A percentile compares a stretch with the other conserved stretches of the same genome.
These are phyloP conservation scores for Cuculus canorus DNA, from an alignment of 2,797 vertebrate species.

Conservation along the genomic window DNA sequence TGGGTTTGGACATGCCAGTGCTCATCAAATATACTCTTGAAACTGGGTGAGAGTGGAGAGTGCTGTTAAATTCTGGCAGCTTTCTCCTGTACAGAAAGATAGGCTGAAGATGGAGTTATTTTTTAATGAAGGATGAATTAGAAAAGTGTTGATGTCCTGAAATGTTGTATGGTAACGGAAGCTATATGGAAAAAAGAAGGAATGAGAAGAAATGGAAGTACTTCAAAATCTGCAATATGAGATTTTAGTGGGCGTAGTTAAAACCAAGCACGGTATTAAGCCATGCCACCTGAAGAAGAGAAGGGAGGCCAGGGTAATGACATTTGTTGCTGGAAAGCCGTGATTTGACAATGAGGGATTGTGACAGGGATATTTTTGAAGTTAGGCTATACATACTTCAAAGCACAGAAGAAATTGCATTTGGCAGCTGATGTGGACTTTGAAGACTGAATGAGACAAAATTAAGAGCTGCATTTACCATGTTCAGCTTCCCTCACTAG, in stretches of 20 bases:
- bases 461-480: background rate
- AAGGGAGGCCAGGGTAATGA: background rate
- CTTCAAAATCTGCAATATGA: background rate
- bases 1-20: background rate
- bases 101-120: background rate
- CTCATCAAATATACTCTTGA: background rate
- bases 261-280: background rate
- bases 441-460: background rate
- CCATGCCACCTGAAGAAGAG: background rate
- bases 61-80: background rate
- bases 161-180: background rate
- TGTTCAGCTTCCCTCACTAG: background rate
- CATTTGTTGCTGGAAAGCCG: background rate
- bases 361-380: constrained; percentile 18
- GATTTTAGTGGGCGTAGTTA: background rate
- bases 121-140: background rate
- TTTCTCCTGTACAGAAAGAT: background rate
- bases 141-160: background rate
- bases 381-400: background rate
- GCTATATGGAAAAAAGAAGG: background rate
- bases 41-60: background rate
- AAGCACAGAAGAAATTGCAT: background rate
- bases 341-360: background rate
- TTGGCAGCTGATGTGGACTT: constrained; percentile 38
- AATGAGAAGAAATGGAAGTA: background rate